Conservation (phyloP, 2,888 invertebrate genomes). For the Andrena flavipes region DNA sequence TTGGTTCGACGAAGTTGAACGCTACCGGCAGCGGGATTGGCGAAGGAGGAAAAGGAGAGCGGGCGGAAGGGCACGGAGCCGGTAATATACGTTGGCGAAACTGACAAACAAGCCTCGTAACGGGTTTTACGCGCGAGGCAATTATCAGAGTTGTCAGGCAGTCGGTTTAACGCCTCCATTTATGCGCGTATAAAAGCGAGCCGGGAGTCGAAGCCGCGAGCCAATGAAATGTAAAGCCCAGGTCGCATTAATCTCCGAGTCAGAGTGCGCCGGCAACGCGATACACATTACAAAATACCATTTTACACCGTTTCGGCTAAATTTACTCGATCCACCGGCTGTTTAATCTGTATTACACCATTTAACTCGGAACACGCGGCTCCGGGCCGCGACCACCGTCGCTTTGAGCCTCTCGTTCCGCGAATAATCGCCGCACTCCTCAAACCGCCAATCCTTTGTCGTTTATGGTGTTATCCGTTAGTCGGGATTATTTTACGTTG, state of each 20-base stretch:
- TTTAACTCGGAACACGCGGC: constrained; percentile 45
- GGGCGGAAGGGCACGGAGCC: constrained; percentile 15
- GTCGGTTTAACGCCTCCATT: constrained; percentile 81
- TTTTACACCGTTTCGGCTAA: constrained; percentile 60
- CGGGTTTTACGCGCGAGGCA: constrained; percentile 80
- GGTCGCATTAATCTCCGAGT: constrained; percentile 71
- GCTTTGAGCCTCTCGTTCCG: constrained; percentile 4
- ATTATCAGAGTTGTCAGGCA: constrained; percentile 83
- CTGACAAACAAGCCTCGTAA: constrained; percentile 79
- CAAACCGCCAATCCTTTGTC: not conserved
- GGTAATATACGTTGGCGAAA: constrained; percentile 76
- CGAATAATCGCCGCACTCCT: constrained; percentile 24
- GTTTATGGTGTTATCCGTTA: constrained; percentile 14
- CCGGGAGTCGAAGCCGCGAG: constrained; percentile 67
- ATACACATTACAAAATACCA: constrained; percentile 74
- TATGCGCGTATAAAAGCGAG: constrained; percentile 79
- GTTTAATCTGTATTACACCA: constrained; percentile 64
- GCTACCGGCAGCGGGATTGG: constrained; percentile 11
- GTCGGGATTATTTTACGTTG: constrained; percentile 7
- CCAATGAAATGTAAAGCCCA: constrained; percentile 74
- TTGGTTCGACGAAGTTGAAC: constrained; percentile 41
- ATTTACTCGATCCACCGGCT: constrained; percentile 55
- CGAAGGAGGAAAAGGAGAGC: constrained; percentile 19
- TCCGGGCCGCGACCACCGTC: not conserved
- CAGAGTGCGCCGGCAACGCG: constrained; percentile 37